Conservation (phyloP, 1,140 invertebrate genomes). For the Leptinotarsa texana region DNA sequence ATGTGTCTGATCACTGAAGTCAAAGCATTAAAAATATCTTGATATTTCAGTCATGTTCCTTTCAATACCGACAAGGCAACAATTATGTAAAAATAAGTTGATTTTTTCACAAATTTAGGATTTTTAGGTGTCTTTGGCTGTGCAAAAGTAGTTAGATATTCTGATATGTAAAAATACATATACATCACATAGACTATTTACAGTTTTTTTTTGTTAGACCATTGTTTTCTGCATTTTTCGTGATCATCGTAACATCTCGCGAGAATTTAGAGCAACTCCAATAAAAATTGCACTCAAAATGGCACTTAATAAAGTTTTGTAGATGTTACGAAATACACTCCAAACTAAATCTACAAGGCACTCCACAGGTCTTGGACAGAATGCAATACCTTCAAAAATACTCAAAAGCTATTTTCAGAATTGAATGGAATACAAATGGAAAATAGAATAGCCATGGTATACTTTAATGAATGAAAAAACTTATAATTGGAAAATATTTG, state of each 20-base stretch:
- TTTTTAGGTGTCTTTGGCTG: conserved; percentile 32
- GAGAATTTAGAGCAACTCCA: neutral
- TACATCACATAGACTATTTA: conserved; percentile 48
- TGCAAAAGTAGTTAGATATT: conserved; percentile 46
- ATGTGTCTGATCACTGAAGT: neutral
- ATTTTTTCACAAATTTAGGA: conserved; percentile 7
- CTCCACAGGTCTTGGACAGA: conserved; percentile 43
- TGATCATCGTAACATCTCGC: neutral
- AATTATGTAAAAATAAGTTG: conserved; percentile 18
- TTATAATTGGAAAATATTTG: too few relatives aligned
- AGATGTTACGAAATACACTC: conserved; percentile 15
- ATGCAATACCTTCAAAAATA: conserved; percentile 10
- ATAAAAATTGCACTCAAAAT: conserved; percentile 13
- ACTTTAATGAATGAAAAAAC: too few relatives aligned
- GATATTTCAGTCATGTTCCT: conserved; percentile 19
- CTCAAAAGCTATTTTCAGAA: neutral
- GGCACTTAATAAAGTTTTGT: conserved; percentile 14
- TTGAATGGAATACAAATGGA: neutral
- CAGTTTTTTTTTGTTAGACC: conserved; percentile 40
- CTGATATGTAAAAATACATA: conserved; percentile 52
- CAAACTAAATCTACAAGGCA: conserved; percentile 44
- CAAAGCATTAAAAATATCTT: neutral
- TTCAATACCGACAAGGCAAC: conserved; percentile 32
- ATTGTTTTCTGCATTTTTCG: conserved; percentile 28
- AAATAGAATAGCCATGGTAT: neutral